Base-by-base conservation (phyloP, 2,888 invertebrate species). In the Drosophila siamana region DNA sequence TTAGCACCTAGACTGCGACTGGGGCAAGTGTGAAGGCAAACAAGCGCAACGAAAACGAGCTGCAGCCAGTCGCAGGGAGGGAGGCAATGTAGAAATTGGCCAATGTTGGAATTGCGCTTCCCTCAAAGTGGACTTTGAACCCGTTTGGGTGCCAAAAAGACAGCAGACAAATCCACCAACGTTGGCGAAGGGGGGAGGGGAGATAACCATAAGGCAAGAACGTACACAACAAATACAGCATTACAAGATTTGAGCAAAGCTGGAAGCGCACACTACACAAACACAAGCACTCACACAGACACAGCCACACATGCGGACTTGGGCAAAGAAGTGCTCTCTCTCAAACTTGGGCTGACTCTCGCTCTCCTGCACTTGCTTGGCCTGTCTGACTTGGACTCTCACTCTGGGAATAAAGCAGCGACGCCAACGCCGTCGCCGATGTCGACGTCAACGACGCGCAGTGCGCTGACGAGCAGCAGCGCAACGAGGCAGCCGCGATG, bases 81-180 rank as follows among this genome's bases (percentile, higher is more conserved):
- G 33, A 54, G 36, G 57, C 55, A 60, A 56, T 52, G 47, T 19
- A 19, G 47, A 59, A 66, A 60, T 43, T 55, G 36, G 19, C 40
- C 40, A 46, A 50, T 19, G 38, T 52, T 59, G 47, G 54, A 64
- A 70, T 62, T 63, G 62, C 51, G 50, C 66, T 60, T 62, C 68
- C 71, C 75, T 70, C 52, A 63, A 57, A 47, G 28, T 73, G 85
- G 82, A 85, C 87, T 80, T 82, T 84, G 75, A 13, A 77, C 86
- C 46, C 72, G 69, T 71, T 84, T 3, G 67, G 62, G 43, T 71
- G 75, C 66, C 72, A 69, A 78, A 76, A 81, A 64, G 74, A 47
- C 56, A 13, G 47, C 50, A 59, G 6, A 52, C 26, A 44, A 60
- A 48, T 51, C 33, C 16, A 13, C 33, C 36, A 19, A 44, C n/a